Evolutionary conservation across 2,113 vertebrate genomes (phyloP).

Genomic region (Saimiri boliviensis): DNA sequence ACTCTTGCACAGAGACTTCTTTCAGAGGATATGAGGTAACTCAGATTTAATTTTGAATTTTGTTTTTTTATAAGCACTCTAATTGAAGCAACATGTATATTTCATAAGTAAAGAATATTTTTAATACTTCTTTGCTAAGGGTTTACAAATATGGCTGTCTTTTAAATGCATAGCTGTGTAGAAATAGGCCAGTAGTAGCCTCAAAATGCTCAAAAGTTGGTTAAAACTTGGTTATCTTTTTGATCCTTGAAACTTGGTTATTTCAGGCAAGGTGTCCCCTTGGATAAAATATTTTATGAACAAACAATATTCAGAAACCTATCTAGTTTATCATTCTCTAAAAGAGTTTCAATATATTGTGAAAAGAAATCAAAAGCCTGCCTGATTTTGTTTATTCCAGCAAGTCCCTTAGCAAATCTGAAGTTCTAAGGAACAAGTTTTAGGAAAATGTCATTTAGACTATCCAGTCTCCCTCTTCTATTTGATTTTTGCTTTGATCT

Average conservation of each 20-base stretch:
- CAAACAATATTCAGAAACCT: background rate
- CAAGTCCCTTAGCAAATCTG: background rate
- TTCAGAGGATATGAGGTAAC: background rate
- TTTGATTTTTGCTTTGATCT: conserved; percentile 17
- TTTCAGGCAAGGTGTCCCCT: background rate
- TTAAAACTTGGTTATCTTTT: background rate
- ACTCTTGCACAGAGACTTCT: background rate
- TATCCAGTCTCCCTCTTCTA: background rate
- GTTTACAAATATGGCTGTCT: background rate
- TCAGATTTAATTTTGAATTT: background rate
- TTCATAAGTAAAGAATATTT: background rate
- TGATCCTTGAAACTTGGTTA: background rate
- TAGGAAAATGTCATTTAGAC: background rate
- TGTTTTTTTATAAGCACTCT: background rate
- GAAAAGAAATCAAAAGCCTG: background rate
- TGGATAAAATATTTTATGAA: background rate
- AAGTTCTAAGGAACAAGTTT: background rate
- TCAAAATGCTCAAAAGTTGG: background rate
- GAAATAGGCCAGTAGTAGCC: background rate
- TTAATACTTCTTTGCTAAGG: background rate
- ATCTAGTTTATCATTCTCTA: background rate
- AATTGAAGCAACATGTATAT: background rate
- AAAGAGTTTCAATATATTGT: background rate
- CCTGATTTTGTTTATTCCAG: background rate
- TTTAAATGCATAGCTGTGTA: background rate